These are phyloP conservation scores for Drosophila kanekoi DNA, from an alignment of 2,888 invertebrate genomes.

Conservation along the genomic window DNA sequence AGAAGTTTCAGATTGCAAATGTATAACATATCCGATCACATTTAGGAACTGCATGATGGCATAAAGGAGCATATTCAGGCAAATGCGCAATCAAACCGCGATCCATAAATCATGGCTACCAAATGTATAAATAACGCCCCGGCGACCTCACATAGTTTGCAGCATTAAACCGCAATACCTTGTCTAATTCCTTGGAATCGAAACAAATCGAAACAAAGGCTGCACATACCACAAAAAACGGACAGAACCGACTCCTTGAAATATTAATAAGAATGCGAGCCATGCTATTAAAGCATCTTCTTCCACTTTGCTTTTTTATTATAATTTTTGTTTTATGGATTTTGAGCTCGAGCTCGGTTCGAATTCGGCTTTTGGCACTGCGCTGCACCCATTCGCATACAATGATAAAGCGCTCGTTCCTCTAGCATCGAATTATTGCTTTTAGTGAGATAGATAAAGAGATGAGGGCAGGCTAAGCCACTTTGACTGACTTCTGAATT, in stretches of 20 bases:
- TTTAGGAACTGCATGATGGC: constrained; percentile 40
- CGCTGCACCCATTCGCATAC: constrained; percentile 67
- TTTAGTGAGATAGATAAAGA: constrained; percentile 61
- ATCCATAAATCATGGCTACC: constrained; percentile 63
- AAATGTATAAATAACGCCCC: constrained; percentile 63
- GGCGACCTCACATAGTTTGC: constrained; percentile 53
- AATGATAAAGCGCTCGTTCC: constrained; percentile 64
- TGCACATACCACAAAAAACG: constrained; percentile 19
- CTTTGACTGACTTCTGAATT: constrained; percentile 74
- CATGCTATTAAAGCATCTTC: constrained; percentile 60
- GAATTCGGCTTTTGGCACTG: constrained; percentile 49
- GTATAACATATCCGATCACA: constrained; percentile 10
- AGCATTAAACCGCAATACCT: constrained; percentile 54
- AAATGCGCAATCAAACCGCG: constrained; percentile 27
- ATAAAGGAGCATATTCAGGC: constrained; percentile 2
- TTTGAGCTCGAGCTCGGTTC: constrained; percentile 32
- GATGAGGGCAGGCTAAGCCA: constrained; percentile 50
- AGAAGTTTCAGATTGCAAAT: constrained; percentile 42
- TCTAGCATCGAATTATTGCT: constrained; percentile 55
- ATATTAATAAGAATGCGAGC: constrained; percentile 45
- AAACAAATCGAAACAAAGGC: constrained; percentile 71
- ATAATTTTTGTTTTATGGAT: constrained; percentile 25
- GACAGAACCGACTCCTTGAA: constrained; percentile 51
- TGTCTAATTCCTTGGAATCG: constrained; percentile 66
- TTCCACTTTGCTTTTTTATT: constrained; percentile 23